Base-by-base conservation (phyloP, 2,888 invertebrate genomes). In the Phytoseiulus persimilis region DNA sequence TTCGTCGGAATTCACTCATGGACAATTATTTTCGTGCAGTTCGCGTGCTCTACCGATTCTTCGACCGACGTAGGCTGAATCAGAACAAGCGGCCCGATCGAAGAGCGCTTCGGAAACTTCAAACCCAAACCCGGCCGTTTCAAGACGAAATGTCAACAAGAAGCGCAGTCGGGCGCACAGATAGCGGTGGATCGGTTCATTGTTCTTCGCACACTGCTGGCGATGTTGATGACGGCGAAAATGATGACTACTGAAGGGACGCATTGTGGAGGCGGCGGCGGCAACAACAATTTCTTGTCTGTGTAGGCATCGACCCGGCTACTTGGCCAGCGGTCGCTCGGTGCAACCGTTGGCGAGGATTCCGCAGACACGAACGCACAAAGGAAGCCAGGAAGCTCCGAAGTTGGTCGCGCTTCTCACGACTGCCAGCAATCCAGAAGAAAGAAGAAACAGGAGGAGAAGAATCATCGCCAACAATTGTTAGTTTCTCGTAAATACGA, bases 401-500 rank as follows among this genome's bases (percentile, higher is more conserved):
- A 65, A 23, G 65, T 65, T 65, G 65, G 65, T 65, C 65, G 65
- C 65, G 65, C 65, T 65, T 65, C 65, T 65, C 65, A 65, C 65
- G 65, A 65, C 65, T 65, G 46, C 46, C 46, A 46, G 46, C 46
- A 14, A 46, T 46, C 65, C 65, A 65, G 65, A 65, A 65, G 65
- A 65, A 65, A 65, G 65, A 65, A 46, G 46, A 46, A 46, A 46
- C 14, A 46, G 46, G 46, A 46, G 46, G 46, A 46, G 46, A 46
- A 65, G 65, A 65, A 65, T 65, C 65, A 65, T 65, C 65, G 65
- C 18, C 65, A 65, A 65, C 65, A 65, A 65, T 65, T 65, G 65
- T 65, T 65, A 65, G 65, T 65, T 65, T 65, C 65, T 65, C 65
- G 65, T 65, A 65, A 65, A 65, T 65, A 65, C 65, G 65, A 65